These are phyloP conservation scores for Zele albiditarsus DNA, from an alignment of 2,888 invertebrate genomes.

Conservation along the genomic window DNA sequence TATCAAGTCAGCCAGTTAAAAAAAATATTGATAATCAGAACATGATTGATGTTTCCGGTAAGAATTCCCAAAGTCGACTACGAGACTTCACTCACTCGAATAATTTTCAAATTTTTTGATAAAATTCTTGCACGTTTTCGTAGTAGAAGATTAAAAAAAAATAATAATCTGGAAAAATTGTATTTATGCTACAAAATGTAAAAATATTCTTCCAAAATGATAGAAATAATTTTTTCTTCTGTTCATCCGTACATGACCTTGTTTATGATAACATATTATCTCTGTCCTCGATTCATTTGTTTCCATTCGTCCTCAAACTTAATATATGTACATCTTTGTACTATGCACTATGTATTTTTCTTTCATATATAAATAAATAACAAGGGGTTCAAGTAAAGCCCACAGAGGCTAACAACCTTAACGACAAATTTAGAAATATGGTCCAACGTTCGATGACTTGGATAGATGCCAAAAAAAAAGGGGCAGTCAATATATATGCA, in stretches of 20 bases:
- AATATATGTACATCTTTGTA: background rate
- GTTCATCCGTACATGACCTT: background rate
- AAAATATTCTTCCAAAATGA: too few relatives aligned
- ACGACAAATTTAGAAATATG: slow-evolving; percentile 41
- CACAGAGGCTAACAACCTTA: slow-evolving; percentile 38
- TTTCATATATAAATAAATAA: background rate
- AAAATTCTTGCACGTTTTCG: too few relatives aligned
- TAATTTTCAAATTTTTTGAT: too few relatives aligned
- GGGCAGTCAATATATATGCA: slow-evolving; percentile 1
- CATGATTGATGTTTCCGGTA: too few relatives aligned
- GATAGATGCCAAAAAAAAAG: slow-evolving; percentile 37
- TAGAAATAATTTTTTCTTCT: background rate
- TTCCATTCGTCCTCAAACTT: background rate
- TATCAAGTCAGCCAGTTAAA: too few relatives aligned
- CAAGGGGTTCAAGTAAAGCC: background rate
- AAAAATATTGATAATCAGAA: too few relatives aligned
- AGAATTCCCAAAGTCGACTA: too few relatives aligned
- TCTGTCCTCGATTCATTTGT: background rate
- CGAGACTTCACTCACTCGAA: too few relatives aligned
- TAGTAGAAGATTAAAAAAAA: too few relatives aligned
- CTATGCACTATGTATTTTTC: background rate
- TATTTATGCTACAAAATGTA: too few relatives aligned
- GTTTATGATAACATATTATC: background rate
- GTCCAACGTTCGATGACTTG: slow-evolving; percentile 41
- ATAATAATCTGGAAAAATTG: too few relatives aligned